Evolutionary conservation across 2,113 vertebrate genomes (phyloP).

Genomic region (Asarcornis scutulata): DNA sequence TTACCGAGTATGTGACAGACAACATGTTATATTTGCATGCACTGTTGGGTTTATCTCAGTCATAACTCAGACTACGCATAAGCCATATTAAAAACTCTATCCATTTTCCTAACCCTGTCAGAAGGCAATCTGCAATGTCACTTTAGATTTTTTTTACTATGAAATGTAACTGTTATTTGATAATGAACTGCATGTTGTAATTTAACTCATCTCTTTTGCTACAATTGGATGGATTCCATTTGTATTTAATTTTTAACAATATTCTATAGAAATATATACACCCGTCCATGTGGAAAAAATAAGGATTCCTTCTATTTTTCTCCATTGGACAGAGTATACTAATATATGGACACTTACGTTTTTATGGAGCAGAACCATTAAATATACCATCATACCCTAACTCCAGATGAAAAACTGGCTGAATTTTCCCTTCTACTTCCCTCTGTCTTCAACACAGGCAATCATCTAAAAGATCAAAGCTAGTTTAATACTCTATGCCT

Average conservation of each 20-base stretch:
- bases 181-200: not conserved
- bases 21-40: not conserved
- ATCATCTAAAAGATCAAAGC: constrained; percentile 52
- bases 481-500: constrained; percentile 16
- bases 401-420: not conserved
- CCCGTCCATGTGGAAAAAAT: not conserved
- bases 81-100: not conserved
- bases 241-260: constrained; percentile 1
- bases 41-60: not conserved
- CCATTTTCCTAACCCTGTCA: not conserved
- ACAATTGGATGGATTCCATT: not conserved
- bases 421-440: constrained; percentile 23
- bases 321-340: not conserved
- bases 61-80: constrained; percentile 10
- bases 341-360: constrained; percentile 22
- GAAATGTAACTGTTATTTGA: not conserved
- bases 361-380: constrained; percentile 36
- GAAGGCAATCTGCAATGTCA: not conserved
- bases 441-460: constrained; percentile 24
- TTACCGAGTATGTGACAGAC: not conserved
- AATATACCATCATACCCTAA: constrained; percentile 18
- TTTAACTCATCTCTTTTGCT: not conserved
- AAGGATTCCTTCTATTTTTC: constrained; percentile 13
- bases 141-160: not conserved
- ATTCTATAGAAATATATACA: not conserved